These are phyloP conservation scores for Falcunculus frontatus DNA, from an alignment of 2,113 vertebrate genomes.

Conservation along the genomic window DNA sequence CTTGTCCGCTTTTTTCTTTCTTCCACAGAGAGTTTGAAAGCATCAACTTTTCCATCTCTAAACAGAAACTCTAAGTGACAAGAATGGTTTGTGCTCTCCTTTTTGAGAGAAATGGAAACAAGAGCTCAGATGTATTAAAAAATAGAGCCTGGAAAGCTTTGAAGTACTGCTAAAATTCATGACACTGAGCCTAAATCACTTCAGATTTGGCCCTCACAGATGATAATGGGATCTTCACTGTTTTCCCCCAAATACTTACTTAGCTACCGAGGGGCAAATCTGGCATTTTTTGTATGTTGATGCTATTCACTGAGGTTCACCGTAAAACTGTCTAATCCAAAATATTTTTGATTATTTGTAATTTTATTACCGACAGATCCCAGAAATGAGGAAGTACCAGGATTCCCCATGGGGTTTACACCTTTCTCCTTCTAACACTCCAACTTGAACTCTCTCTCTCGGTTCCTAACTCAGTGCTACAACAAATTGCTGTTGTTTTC, in stretches of 20 bases:
- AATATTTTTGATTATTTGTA: neutral
- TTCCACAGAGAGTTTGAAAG: neutral
- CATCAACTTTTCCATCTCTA: neutral
- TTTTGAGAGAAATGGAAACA: neutral
- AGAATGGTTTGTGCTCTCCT: neutral
- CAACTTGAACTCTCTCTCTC: neutral
- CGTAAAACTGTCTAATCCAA: neutral
- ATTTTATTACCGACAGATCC: neutral
- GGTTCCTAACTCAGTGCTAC: neutral
- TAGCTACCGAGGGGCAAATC: neutral
- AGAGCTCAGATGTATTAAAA: neutral
- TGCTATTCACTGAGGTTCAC: neutral
- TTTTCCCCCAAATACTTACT: neutral
- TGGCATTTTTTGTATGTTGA: neutral
- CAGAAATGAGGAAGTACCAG: neutral
- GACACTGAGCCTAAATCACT: neutral
- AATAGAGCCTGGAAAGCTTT: neutral
- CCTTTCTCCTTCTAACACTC: neutral
- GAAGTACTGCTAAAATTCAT: neutral
- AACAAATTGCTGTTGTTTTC: neutral
- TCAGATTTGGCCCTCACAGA: rapidly evolving
- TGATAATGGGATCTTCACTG: neutral
- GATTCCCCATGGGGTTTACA: neutral
- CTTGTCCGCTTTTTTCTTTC: neutral
- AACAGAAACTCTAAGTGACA: neutral